phyloP scores from a whole-genome alignment of 2,888 invertebrate species.

The Polia nebulosa region DNA sequence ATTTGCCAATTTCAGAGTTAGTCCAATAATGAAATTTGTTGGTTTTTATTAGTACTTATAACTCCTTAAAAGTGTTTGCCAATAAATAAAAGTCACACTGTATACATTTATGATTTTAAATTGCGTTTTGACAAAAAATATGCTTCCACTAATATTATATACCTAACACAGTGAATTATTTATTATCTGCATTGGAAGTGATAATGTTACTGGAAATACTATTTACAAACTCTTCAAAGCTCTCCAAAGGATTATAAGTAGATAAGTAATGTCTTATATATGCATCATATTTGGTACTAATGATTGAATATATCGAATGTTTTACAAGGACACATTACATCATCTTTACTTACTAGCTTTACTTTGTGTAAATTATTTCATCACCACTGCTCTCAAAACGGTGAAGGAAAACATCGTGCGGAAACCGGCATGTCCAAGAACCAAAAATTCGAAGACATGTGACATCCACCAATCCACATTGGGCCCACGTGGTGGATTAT shows the following conservation, averaged over 20 bases:
- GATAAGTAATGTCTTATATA: conserved; percentile 7
- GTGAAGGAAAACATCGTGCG: too few relatives aligned
- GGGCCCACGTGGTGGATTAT: too few relatives aligned
- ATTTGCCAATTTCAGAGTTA: not conserved
- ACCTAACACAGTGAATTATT: conserved; percentile 1
- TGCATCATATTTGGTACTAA: not conserved
- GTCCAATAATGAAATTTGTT: not conserved
- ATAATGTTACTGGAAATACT: conserved; percentile 25
- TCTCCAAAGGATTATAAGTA: conserved; percentile 11
- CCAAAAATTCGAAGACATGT: too few relatives aligned
- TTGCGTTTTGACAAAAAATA: conserved; percentile 8
- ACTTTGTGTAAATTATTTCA: too few relatives aligned
- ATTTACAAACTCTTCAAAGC: conserved; percentile 43
- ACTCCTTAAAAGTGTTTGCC: not conserved
- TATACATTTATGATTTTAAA: not conserved
- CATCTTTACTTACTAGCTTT: too few relatives aligned
- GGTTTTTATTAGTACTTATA: not conserved
- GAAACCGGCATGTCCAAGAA: too few relatives aligned
- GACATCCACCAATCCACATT: too few relatives aligned
- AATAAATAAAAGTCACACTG: not conserved
- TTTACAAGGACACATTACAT: conserved; percentile 1
- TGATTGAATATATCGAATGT: not conserved
- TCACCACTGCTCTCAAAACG: too few relatives aligned
- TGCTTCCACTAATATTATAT: conserved; percentile 24
- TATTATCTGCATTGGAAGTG: conserved; percentile 9